phyloP scores from a whole-genome alignment of 2,888 invertebrate species.

The Pycnomerus fuliginosus region DNA sequence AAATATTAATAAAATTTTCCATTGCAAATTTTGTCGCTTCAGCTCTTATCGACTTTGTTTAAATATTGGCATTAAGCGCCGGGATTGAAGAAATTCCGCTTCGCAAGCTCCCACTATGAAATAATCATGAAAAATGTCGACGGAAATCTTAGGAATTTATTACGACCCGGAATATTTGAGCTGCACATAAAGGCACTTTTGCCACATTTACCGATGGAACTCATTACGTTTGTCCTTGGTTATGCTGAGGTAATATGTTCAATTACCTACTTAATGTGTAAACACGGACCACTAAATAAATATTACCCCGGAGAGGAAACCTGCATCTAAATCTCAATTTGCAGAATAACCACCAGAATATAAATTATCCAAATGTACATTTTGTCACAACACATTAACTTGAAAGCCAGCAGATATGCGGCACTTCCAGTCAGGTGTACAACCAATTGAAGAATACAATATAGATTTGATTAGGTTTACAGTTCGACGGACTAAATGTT shows the following conservation, averaged over 20 bases:
- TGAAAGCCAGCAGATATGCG: no score
- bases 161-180: conserved; percentile 7
- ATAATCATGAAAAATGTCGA: conserved; percentile 8
- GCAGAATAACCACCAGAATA: conserved; percentile 17
- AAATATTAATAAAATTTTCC: no score
- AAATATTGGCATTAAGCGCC: conserved; percentile 8
- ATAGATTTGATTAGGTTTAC: no score
- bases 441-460: no score
- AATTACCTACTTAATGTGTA: conserved; percentile 23
- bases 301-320: conserved; percentile 20
- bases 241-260: conserved; percentile 21
- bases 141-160: conserved; percentile 3
- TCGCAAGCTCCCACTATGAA: conserved; percentile 1
- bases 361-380: conserved; percentile 21
- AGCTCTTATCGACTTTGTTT: conserved; percentile 1
- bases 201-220: conserved; percentile 11
- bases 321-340: conserved; percentile 25
- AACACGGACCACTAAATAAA: conserved; percentile 24
- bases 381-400: no score
- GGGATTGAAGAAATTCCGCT: conserved; percentile 2
- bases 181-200: conserved; percentile 8
- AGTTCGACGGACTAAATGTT: no score
- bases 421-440: no score
- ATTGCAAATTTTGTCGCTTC: conserved; percentile 32
- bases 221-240: conserved; percentile 16